Conservation (phyloP, 2,888 invertebrate genomes). For the Perizoma flavofasciatum region DNA sequence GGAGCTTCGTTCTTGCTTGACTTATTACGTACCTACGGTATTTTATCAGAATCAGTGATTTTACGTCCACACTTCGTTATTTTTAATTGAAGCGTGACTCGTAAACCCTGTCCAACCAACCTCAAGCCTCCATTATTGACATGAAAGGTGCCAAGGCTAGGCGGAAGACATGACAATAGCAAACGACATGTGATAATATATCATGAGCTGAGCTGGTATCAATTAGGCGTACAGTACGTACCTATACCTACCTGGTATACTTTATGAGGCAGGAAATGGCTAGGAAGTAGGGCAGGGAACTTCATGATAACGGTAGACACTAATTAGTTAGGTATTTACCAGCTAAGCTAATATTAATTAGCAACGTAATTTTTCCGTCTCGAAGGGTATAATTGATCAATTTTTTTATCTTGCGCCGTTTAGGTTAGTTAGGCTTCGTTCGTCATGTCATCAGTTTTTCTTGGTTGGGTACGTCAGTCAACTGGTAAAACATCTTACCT, state of each 20-base stretch:
- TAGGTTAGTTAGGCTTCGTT: no score
- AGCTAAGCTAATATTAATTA: conserved; percentile 9
- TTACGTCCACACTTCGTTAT: conserved; percentile 2
- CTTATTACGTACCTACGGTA: no score
- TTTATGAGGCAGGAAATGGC: not conserved
- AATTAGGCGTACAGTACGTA: conserved; percentile 13
- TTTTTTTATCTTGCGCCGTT: no score
- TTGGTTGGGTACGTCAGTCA: no score
- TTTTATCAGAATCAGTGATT: not conserved
- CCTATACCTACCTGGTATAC: no score
- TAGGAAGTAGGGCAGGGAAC: conserved; percentile 27
- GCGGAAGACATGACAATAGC: conserved; percentile 31
- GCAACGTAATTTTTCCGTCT: not conserved
- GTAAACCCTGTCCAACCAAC: not conserved
- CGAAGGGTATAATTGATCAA: no score
- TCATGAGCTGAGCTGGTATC: conserved; percentile 11
- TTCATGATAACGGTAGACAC: conserved; percentile 1
- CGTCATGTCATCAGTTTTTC: no score
- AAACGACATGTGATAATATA: conserved; percentile 14
- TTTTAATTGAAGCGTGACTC: conserved; percentile 12
- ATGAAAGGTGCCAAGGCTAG: conserved; percentile 14
- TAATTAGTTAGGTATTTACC: conserved; percentile 13
- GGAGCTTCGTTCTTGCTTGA: no score
- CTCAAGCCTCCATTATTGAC: conserved; percentile 5
- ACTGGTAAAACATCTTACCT: no score